Evolutionary conservation across 2,888 invertebrate species (phyloP).

Genomic region (Pristionchus mayeri): DNA sequence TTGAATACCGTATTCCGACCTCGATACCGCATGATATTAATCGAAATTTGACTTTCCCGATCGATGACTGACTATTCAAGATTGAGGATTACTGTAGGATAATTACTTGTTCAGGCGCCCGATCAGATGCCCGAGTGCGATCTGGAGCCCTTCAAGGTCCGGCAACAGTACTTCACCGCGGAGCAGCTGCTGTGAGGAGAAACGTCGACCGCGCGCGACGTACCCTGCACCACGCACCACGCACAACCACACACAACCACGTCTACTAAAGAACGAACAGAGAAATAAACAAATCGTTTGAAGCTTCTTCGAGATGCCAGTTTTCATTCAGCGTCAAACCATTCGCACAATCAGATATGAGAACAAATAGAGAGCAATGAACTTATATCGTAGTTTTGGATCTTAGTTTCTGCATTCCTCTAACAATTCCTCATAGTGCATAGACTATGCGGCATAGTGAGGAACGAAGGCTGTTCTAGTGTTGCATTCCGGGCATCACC

Average conservation of each 20-base stretch:
- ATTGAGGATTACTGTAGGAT: background rate
- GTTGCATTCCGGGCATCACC: too few species aligned
- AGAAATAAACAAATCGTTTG: background rate
- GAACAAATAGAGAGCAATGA: too few species aligned
- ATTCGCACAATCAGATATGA: too few species aligned
- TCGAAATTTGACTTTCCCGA: background rate
- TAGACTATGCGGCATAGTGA: too few species aligned
- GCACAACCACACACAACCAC: too few species aligned
- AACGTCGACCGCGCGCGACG: conserved; percentile 3
- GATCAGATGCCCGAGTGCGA: conserved; percentile 48
- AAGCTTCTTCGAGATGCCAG: too few species aligned
- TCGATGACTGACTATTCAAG: background rate
- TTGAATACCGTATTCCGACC: too few species aligned
- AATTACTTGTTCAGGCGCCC: conserved; percentile 29
- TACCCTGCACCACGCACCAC: background rate
- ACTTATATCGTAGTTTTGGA: too few species aligned
- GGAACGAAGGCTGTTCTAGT: too few species aligned
- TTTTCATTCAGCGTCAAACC: too few species aligned
- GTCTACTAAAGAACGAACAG: conserved; percentile 13
- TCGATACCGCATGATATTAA: background rate
- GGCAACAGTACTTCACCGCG: conserved; percentile 41
- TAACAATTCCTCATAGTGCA: too few species aligned
- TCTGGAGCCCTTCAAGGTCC: conserved; percentile 26
- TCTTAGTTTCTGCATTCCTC: too few species aligned
- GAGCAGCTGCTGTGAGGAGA: conserved; percentile 46